Percentiles rank a stretch among this genome's conserved stretches.
Conservation (phyloP, 2,888 invertebrate genomes). For the Amiota communis region DNA sequence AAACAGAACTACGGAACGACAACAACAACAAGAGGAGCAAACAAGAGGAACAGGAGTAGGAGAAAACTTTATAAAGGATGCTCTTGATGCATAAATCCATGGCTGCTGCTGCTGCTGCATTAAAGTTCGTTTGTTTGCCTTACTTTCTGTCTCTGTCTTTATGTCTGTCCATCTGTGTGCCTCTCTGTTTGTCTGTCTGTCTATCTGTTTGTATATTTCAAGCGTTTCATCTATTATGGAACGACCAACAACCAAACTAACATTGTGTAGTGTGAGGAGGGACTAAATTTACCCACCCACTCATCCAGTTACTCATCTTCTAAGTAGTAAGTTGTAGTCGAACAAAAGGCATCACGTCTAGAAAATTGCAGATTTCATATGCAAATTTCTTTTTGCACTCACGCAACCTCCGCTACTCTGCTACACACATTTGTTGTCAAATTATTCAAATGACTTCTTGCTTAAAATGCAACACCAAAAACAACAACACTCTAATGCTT, state of each 20-base stretch:
- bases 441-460: constrained; percentile 61
- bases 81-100: too few species aligned
- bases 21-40: too few species aligned
- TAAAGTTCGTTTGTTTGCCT: too few species aligned
- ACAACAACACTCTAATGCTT: background rate
- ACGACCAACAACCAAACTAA: too few species aligned
- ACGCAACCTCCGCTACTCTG: background rate
- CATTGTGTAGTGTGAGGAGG: too few species aligned
- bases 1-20: too few species aligned
- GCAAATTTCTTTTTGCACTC: constrained; percentile 59
- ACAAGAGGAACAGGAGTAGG: too few species aligned
- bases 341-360: constrained; percentile 34
- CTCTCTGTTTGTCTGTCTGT: background rate
- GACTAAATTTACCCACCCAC: background rate
- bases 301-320: background rate
- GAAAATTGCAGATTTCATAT: constrained; percentile 59
- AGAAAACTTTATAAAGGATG: too few species aligned
- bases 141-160: too few species aligned
- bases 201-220: constrained; percentile 4
- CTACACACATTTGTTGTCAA: constrained; percentile 38
- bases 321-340: background rate
- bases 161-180: too few species aligned
- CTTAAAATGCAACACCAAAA: background rate
- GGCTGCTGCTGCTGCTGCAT: too few species aligned
- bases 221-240: too few species aligned